phyloP scores from a whole-genome alignment of 2,888 invertebrate genomes.

The Drosophila parthenogenetica region DNA sequence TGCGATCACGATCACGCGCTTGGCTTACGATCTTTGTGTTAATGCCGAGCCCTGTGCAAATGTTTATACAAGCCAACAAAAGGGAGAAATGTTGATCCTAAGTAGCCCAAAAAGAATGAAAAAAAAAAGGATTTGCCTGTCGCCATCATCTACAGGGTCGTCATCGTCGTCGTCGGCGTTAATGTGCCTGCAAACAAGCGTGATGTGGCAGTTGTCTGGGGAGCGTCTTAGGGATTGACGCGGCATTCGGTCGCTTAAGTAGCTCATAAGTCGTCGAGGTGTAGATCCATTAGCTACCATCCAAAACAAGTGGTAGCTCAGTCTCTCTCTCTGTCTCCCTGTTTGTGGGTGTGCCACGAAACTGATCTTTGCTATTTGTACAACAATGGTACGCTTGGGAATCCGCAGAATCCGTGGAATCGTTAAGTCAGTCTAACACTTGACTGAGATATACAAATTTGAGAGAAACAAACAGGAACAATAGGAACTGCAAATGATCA shows the following conservation, averaged over 20 bases:
- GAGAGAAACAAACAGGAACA: background rate
- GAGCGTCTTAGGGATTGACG: constrained; percentile 36
- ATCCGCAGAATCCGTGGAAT: constrained; percentile 50
- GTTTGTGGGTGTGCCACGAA: constrained; percentile 53
- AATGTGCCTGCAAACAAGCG: constrained; percentile 80
- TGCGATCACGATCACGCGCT: constrained; percentile 77
- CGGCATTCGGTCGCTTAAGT: constrained; percentile 49
- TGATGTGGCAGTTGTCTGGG: constrained; percentile 79
- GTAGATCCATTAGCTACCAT: constrained; percentile 77
- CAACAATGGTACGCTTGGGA: constrained; percentile 8
- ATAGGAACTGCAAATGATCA: background rate
- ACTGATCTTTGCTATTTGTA: constrained; percentile 36
- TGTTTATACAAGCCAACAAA: constrained; percentile 67
- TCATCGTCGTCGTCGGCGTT: constrained; percentile 61
- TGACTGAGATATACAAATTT: constrained; percentile 61
- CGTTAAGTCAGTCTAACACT: constrained; percentile 55
- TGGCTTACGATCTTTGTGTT: constrained; percentile 62
- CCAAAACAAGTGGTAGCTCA: constrained; percentile 47
- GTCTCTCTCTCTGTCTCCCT: constrained; percentile 1
- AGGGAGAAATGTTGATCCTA: constrained; percentile 48
- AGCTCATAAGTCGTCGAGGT: constrained; percentile 64
- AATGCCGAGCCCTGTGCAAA: constrained; percentile 68
- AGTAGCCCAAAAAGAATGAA: constrained; percentile 53
- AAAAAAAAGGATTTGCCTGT: constrained; percentile 72
- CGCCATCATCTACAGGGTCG: constrained; percentile 44